A percentile compares a stretch with the other conserved stretches of the same genome.
Evolutionary conservation across 2,797 vertebrate genomes (phyloP).

Genomic region (Streptopelia turtur): DNA sequence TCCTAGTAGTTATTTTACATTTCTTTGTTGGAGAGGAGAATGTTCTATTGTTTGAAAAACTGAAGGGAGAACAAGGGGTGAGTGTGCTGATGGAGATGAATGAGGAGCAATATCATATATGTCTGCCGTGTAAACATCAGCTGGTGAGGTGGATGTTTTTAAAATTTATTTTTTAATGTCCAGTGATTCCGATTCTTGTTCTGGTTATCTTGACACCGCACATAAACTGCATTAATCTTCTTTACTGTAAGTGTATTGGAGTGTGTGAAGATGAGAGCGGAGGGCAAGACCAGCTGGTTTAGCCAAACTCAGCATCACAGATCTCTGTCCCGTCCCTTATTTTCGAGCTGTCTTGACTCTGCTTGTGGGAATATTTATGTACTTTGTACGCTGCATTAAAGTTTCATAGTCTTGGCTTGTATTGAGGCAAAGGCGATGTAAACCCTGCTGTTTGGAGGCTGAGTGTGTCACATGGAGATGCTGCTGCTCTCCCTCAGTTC

Average conservation of each 20-base stretch:
- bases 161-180: not conserved
- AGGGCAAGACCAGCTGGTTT: not conserved
- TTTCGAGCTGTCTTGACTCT: not conserved
- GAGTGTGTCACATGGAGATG: not conserved
- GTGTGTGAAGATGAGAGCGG: not conserved
- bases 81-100: slow-evolving; percentile 36
- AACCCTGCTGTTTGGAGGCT: not conserved
- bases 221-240: not conserved
- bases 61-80: not conserved
- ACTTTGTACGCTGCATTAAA: not conserved
- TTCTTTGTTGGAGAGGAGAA: slow-evolving; percentile 40
- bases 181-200: not conserved
- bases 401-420: not conserved
- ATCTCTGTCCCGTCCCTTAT: not conserved
- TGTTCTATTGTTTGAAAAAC: slow-evolving; percentile 30
- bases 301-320: not conserved
- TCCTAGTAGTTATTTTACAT: not conserved
- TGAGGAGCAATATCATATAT: not conserved
- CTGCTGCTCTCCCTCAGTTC: not conserved
- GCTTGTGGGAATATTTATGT: not conserved
- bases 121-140: slow-evolving; percentile 38
- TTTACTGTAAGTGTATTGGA: not conserved
- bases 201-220: not conserved
- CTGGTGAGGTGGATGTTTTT: not conserved
- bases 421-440: not conserved